Percentiles rank a stretch among this genome's conserved stretches.
Evolutionary conservation across 2,797 vertebrate species (phyloP).

Genomic region (Malacoraja senta): DNA sequence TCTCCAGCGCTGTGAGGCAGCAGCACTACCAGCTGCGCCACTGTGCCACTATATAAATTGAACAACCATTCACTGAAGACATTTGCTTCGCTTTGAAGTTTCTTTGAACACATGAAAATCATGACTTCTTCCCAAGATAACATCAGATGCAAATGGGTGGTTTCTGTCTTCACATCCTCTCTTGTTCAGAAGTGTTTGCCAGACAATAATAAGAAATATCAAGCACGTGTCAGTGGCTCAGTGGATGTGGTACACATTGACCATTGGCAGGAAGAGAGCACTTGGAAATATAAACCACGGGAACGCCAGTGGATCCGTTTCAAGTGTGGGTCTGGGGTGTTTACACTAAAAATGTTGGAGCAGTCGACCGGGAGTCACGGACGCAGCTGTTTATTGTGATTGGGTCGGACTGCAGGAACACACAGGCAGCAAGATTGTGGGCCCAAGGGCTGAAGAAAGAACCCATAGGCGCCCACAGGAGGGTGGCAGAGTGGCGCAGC

Average conservation of each 20-base stretch:
- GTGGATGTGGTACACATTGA: no score
- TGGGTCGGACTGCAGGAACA: neutral
- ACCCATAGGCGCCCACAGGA: no score
- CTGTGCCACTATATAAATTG: neutral
- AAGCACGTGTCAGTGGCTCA: neutral
- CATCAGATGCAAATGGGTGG: neutral
- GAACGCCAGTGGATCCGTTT: neutral
- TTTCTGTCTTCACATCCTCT: neutral
- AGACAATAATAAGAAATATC: neutral
- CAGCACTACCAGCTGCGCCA: no score
- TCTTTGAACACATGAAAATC: neutral
- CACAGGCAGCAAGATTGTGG: no score
- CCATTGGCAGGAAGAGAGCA: neutral
- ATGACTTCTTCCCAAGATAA: neutral
- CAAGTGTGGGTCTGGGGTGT: neutral
- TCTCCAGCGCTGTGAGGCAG: no score
- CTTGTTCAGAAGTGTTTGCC: no score
- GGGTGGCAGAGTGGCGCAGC: no score
- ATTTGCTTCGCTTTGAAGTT: no score
- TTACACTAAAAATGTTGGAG: neutral
- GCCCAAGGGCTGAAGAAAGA: neutral
- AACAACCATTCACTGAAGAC: neutral
- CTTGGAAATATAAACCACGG: neutral
- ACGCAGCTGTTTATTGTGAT: neutral
- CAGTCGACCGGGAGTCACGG: neutral